A percentile compares a stretch with the other conserved stretches of the same genome.
Evolutionary conservation across 1,140 invertebrate species (phyloP).

Genomic region (Elymnias hypermnestra): DNA sequence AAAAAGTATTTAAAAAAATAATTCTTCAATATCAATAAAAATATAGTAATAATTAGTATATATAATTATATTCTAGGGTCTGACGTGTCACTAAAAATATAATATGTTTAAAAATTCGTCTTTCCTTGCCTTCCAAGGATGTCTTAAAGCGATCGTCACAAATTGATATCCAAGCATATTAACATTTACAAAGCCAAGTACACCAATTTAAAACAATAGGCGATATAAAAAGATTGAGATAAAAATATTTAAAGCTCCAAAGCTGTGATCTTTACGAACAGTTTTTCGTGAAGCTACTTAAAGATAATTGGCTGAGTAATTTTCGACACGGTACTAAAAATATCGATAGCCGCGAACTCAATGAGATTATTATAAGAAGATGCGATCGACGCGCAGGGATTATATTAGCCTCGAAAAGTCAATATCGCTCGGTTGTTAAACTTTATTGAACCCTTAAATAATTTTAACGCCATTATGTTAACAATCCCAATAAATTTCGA

Average conservation of each 20-base stretch:
- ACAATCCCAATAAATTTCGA: slow-evolving; percentile 55
- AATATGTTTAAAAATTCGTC: too few species aligned
- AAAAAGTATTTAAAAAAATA: too few species aligned
- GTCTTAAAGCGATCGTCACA: too few species aligned
- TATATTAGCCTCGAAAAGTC: slow-evolving; percentile 50
- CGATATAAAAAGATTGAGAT: too few species aligned
- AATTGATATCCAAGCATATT: too few species aligned
- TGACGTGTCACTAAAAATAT: too few species aligned
- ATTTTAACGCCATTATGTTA: slow-evolving; percentile 60
- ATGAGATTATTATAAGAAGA: slow-evolving; percentile 44
- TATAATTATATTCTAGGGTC: too few species aligned
- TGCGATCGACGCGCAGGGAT: slow-evolving; percentile 39
- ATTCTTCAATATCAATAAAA: too few species aligned
- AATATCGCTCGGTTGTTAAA: slow-evolving; percentile 55
- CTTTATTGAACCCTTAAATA: slow-evolving; percentile 62
- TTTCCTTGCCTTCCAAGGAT: too few species aligned
- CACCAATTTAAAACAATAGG: too few species aligned
- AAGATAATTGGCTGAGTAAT: slow-evolving; percentile 16
- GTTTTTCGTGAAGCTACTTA: slow-evolving; percentile 1
- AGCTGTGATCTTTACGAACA: neutral
- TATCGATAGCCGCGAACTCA: slow-evolving; percentile 30
- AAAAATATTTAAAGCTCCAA: neutral
- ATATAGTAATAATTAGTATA: too few species aligned
- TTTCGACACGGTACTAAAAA: slow-evolving; percentile 32
- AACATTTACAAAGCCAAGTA: too few species aligned